Evolutionary conservation across 2,113 vertebrate species (phyloP), one percentile per base, ranked within the genome.

Genomic region (Geococcyx californianus): DNA sequence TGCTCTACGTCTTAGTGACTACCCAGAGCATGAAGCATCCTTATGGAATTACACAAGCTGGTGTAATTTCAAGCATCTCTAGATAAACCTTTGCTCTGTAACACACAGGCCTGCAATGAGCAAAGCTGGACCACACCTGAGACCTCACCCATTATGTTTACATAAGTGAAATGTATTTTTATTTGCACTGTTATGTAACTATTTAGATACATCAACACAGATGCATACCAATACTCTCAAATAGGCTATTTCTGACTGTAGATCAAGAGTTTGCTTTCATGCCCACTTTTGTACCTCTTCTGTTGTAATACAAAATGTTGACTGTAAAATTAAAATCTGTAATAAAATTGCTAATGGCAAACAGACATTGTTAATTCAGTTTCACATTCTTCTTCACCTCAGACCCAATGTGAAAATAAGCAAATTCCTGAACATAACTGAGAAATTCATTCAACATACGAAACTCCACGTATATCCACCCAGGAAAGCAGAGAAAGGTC

Each of bases 281-380:
- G 20, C 73, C 89, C 49, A 67, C 60, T 90, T 97, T 90, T 66
- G 25, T 95, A 96, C 44, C 10, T 93, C 23, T 90, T 81, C n/a
- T 64, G 21, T 77, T 80, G 24, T 76, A 72, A 68, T 76, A 49
- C 3, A 66, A 94, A 89, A 73, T 2, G 13, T 44, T 84, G 64
- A 56, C 29, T 60, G 68, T 90, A 85, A 80, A 70, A 88, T 64
- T 1, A 0, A 67, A 64, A 51, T 29, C 44, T 49, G 4, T 44
- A 86, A 93, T 95, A 95, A 96, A 96, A 90, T 28, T 56, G 15
- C 17, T 73, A 44, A 62, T 51, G 64, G 19, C 14, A 63, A 88
- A 49, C 15, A 67, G 88, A 52, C 1, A 0, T 51, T 85, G 19
- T 38, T 86, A 83, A 83, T 55, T 66, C 25, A 25, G 28, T 70